phyloP scores from a whole-genome alignment of 2,797 vertebrate genomes.

The Knipowitschia caucasica region DNA sequence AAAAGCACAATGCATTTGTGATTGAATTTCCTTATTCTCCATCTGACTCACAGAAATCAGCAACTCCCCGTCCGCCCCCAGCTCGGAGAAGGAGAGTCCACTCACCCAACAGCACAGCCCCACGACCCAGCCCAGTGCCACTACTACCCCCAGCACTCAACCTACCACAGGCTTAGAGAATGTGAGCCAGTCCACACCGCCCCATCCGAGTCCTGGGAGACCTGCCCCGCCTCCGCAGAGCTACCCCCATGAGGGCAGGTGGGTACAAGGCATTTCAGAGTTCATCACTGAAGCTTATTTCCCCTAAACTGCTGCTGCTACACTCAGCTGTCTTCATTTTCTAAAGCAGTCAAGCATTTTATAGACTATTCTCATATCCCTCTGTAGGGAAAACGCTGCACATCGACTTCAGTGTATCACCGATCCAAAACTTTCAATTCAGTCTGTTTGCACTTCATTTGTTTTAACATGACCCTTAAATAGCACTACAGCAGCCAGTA shows the following conservation, averaged over 20 bases:
- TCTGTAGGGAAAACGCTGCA: slow-evolving; percentile 29
- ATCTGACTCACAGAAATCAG: slow-evolving; percentile 79
- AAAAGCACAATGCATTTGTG: neutral
- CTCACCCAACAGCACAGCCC: slow-evolving; percentile 90
- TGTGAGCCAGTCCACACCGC: slow-evolving; percentile 67
- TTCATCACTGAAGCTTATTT: slow-evolving; percentile 10
- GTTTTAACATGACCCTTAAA: neutral
- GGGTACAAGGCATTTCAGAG: slow-evolving; percentile 52
- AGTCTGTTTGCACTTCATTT: neutral
- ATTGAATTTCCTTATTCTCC: neutral
- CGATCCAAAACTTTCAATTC: neutral
- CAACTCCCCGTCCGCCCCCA: slow-evolving; percentile 88
- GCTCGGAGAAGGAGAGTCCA: slow-evolving; percentile 95
- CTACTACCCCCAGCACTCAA: slow-evolving; percentile 64
- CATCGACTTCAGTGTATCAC: slow-evolving; percentile 3
- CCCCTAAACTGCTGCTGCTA: slow-evolving; percentile 3
- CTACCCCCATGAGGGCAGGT: slow-evolving; percentile 91
- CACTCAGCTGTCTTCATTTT: slow-evolving; percentile 23
- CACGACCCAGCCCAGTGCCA: slow-evolving; percentile 74
- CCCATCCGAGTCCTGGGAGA: slow-evolving; percentile 82
- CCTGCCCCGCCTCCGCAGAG: slow-evolving; percentile 80
- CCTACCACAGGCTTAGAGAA: slow-evolving; percentile 61
- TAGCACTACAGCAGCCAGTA: neutral
- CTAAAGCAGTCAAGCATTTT: slow-evolving; percentile 29
- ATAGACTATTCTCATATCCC: slow-evolving; percentile 29